Conservation (phyloP, 2,113 vertebrate genomes). For the Rissa tridactyla region DNA sequence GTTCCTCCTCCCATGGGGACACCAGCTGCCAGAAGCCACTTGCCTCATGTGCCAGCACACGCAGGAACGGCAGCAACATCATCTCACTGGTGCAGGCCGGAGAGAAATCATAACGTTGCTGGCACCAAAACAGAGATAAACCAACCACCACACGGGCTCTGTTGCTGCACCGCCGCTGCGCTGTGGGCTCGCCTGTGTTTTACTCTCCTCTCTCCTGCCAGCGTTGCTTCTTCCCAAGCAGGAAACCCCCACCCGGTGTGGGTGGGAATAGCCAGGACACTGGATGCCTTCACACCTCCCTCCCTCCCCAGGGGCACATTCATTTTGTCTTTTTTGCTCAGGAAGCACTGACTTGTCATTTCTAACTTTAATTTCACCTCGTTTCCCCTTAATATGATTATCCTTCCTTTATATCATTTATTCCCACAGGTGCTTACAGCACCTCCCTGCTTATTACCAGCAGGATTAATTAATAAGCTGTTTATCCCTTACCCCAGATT, state of each 20-base stretch:
- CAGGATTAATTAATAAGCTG: slow-evolving; percentile 3
- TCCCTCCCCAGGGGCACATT: not conserved
- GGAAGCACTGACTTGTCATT: not conserved
- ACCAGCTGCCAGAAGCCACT: not conserved
- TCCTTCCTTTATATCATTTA: not conserved
- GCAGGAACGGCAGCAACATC: not conserved
- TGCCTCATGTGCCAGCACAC: not conserved
- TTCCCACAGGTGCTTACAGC: not conserved
- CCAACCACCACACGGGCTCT: not conserved
- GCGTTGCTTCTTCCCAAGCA: not conserved
- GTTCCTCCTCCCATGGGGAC: not conserved
- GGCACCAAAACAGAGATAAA: not conserved
- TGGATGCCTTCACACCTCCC: not conserved
- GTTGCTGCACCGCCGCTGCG: not conserved
- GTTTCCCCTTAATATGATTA: not conserved
- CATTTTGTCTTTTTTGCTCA: not conserved
- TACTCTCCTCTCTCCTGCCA: not conserved
- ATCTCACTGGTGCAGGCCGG: not conserved
- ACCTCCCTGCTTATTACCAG: slow-evolving; percentile 6
- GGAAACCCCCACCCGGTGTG: not conserved
- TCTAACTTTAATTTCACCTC: not conserved
- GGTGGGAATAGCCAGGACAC: not conserved
- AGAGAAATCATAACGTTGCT: not conserved
- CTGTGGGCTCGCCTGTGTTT: not conserved
- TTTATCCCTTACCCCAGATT: not conserved